Percentiles rank a stretch among this genome's conserved stretches.
Conservation (phyloP, 2,797 vertebrate genomes). For the Acanthiza pusilla region DNA sequence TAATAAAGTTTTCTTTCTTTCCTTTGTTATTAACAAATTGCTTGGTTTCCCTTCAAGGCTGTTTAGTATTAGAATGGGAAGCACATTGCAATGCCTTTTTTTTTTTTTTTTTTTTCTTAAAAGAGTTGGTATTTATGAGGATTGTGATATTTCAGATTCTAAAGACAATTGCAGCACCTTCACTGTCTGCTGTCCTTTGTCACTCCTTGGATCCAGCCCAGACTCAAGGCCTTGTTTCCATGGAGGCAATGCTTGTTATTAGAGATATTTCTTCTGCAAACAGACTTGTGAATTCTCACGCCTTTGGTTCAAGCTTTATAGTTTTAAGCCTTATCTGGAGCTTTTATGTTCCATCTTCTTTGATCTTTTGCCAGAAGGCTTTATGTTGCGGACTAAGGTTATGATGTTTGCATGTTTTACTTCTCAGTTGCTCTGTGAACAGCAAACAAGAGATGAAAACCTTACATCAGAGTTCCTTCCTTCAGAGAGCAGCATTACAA, state of each 20-base stretch:
- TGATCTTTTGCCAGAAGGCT: constrained; percentile 70
- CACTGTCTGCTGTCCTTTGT: constrained; percentile 48
- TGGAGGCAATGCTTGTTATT: constrained; percentile 56
- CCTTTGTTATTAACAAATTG: not conserved
- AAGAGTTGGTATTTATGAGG: not conserved
- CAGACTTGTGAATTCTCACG: constrained; percentile 48
- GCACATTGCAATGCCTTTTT: not conserved
- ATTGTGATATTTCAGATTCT: not conserved
- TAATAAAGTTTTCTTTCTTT: not conserved
- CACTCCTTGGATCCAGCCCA: constrained; percentile 11
- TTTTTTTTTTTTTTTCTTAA: too few relatives aligned
- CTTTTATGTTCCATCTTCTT: constrained; percentile 67
- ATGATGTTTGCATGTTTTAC: constrained; percentile 56
- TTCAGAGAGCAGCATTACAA: not conserved
- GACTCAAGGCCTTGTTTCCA: constrained; percentile 48
- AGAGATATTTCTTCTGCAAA: constrained; percentile 64
- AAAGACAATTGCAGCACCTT: not conserved
- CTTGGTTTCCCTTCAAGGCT: not conserved
- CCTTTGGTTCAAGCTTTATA: constrained; percentile 54
- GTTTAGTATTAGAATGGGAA: constrained; percentile 8
- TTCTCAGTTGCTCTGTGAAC: constrained; percentile 28
- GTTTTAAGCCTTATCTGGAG: constrained; percentile 65
- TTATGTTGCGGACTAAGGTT: constrained; percentile 45
- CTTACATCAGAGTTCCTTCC: not conserved
- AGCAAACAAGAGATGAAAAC: constrained; percentile 39